Evolutionary conservation across 2,888 invertebrate genomes (phyloP).

Genomic region (Chydorus sphaericus): DNA sequence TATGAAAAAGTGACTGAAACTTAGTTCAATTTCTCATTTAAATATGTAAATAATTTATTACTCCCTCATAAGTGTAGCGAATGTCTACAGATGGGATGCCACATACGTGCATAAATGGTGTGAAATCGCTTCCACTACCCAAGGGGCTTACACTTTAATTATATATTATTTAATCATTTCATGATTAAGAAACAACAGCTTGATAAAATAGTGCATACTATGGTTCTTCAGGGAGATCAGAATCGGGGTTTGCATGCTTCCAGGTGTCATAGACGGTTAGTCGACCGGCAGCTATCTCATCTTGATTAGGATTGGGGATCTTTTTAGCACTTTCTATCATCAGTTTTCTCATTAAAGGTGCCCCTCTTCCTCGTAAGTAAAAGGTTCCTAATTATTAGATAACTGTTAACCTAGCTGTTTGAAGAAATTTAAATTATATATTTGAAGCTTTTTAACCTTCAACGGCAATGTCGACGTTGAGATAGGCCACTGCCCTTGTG

Average conservation of each 20-base stretch:
- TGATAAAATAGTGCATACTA: conserved; percentile 1
- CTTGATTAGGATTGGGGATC: conserved; percentile 25
- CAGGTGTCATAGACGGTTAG: conserved; percentile 27
- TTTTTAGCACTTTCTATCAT: conserved; percentile 28
- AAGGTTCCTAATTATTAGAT: conserved; percentile 8
- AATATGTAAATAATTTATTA: no score
- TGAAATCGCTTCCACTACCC: conserved; percentile 33
- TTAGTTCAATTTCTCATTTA: no score
- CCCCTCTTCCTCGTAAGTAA: conserved; percentile 4
- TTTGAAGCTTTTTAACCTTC: conserved; percentile 18
- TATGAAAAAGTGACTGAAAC: no score
- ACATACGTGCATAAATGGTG: conserved; percentile 29
- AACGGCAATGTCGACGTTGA: conserved; percentile 23
- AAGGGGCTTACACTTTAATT: conserved; percentile 24
- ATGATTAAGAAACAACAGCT: neutral
- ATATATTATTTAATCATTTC: neutral
- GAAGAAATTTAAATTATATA: neutral
- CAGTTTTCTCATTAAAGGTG: conserved; percentile 27
- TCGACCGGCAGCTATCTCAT: conserved; percentile 22
- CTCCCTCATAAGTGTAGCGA: conserved; percentile 23
- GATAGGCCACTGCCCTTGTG: conserved; percentile 21
- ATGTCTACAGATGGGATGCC: conserved; percentile 34
- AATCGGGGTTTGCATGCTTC: conserved; percentile 20
- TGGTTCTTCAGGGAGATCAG: conserved; percentile 14
- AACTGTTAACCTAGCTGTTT: neutral